Evolutionary conservation across 2,113 vertebrate genomes (phyloP).

Genomic region (Columba janthina): DNA sequence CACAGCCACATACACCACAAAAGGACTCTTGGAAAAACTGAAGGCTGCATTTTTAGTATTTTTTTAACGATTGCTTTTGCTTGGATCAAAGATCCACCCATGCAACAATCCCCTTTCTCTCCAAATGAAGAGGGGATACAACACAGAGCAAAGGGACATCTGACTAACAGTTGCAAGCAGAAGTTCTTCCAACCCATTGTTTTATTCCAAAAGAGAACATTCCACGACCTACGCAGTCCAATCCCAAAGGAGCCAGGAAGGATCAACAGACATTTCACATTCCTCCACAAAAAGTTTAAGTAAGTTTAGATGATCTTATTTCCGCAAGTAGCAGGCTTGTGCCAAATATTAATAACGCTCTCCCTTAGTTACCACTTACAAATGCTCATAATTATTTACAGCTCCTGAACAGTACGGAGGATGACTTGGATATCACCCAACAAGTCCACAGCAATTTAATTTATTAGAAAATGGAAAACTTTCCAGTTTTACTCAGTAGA

Average conservation of each 20-base stretch:
- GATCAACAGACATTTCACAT: constrained; percentile 22
- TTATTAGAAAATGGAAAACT: constrained; percentile 32
- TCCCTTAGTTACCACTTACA: constrained; percentile 46
- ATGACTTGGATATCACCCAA: constrained; percentile 11
- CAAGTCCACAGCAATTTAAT: neutral
- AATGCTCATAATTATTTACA: constrained; percentile 43
- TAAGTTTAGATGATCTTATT: constrained; percentile 32
- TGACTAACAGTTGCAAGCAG: neutral
- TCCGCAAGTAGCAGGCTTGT: neutral
- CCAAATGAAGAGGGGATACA: neutral
- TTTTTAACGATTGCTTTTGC: neutral
- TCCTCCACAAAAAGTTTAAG: neutral
- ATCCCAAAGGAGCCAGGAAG: constrained; percentile 7
- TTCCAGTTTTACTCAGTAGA: neutral
- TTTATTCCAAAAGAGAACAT: constrained; percentile 20
- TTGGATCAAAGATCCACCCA: neutral
- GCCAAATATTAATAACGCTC: constrained; percentile 14
- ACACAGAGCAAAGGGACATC: neutral
- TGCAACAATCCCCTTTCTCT: neutral
- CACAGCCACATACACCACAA: neutral
- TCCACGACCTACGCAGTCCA: neutral
- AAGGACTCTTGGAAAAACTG: neutral
- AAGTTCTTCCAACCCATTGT: constrained; percentile 5
- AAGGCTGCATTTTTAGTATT: neutral
- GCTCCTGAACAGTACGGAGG: neutral